Base-by-base conservation (phyloP, 2,113 vertebrate genomes). In the Mungos mungo region DNA sequence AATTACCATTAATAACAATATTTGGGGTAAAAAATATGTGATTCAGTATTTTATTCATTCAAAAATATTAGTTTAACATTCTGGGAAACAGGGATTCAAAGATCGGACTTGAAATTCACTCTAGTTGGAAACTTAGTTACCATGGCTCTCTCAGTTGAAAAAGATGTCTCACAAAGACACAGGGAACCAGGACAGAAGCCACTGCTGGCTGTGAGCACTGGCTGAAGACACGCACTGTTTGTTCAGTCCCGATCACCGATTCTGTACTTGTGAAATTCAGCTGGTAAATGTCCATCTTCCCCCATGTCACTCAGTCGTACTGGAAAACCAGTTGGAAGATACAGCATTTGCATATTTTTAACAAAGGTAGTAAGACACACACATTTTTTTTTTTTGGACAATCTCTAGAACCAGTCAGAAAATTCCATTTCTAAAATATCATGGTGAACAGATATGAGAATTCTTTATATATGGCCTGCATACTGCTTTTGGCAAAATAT, bases 391-490 rank as follows among this genome's bases (percentile, higher is more conserved):
- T 41, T 97, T 72, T 60, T 57, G 74, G 3, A 88, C 71, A 35
- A 76, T 72, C 74, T 80, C 90, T 38, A 76, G 31, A 85, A 82
- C 6, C 9, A 84, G 5, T 68, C 27, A 69, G 60, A 93, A 93
- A 96, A 50, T 38, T 77, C 3, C 21, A 89, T 66, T 85, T 94
- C 57, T 89, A 85, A 94, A 94, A 52, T 94, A 89, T 92, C 86
- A 66, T 88, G 41, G 4, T 31, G 12, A 96, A 81, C 52, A 87
- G 15, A 87, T 25, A 89, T 18, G 47, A 95, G 33, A 93, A 72
- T 41, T 84, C 1, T 88, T 88, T 88, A 38, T 50, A 38, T 68
- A 50, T 66, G 13, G 35, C n/a, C 63, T 4, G 25, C 45, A 77
- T 47, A 69, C 41, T 87, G 74, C 25, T 95, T 92, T 79, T 92